These are phyloP conservation scores for Macrosiphum euphorbiae DNA, from an alignment of 2,888 invertebrate species.

Conservation along the genomic window DNA sequence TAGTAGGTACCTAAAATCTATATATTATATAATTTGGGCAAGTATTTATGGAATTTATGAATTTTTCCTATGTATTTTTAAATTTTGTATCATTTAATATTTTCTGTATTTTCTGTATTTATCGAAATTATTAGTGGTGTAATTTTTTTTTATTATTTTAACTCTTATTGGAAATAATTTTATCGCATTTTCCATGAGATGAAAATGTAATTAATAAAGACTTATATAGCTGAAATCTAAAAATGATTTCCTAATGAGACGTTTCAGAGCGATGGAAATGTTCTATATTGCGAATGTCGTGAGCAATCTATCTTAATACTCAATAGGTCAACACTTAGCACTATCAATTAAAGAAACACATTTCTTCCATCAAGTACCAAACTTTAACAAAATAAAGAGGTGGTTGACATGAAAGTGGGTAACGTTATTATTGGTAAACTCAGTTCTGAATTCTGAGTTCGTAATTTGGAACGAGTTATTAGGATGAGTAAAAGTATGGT, in stretches of 20 bases:
- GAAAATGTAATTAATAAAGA: neutral
- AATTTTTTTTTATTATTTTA: neutral
- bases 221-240: neutral
- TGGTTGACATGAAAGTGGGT: neutral
- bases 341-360: neutral
- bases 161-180: no score
- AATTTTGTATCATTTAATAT: neutral
- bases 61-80: neutral
- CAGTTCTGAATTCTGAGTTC: neutral
- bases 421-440: neutral
- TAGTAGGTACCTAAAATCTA: neutral
- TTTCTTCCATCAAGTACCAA: neutral
- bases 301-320: neutral
- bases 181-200: neutral
- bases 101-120: neutral
- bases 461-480: no score
- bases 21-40: neutral
- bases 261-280: neutral
- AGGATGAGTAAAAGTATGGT: no score
- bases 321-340: neutral
- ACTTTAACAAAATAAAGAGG: neutral
- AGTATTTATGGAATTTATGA: neutral
- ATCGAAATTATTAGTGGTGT: neutral
- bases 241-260: neutral
- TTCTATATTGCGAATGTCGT: neutral